These are phyloP conservation scores for Epistrophella euchroma DNA, from an alignment of 2,888 invertebrate genomes.

Conservation along the genomic window DNA sequence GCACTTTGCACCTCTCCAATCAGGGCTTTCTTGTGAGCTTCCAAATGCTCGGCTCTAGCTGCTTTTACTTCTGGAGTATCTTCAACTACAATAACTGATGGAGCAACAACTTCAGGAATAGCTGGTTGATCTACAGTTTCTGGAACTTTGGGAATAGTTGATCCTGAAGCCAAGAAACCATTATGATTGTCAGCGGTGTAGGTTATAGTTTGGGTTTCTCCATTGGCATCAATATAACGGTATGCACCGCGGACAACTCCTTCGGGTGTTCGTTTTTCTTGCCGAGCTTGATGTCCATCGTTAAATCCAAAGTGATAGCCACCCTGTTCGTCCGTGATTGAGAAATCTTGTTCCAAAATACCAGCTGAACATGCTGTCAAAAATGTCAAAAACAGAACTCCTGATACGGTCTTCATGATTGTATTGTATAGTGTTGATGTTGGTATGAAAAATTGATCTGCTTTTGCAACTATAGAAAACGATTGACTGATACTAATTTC, in stretches of 20 bases:
- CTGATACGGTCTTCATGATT: neutral
- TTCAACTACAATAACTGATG: neutral
- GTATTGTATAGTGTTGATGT: neutral
- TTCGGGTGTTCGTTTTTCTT: conserved; percentile 57
- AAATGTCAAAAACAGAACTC: neutral
- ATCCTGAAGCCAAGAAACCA: conserved; percentile 79
- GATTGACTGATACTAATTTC: no score
- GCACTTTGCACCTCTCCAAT: conserved; percentile 1
- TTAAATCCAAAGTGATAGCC: conserved; percentile 53
- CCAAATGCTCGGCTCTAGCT: conserved; percentile 61
- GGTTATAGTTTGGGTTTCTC: conserved; percentile 77
- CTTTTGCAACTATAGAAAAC: neutral
- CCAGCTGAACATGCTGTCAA: conserved; percentile 7
- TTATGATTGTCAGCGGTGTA: conserved; percentile 78
- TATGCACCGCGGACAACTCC: conserved; percentile 79
- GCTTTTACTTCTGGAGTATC: conserved; percentile 51
- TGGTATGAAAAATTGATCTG: neutral
- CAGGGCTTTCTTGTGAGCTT: neutral
- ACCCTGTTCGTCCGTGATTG: conserved; percentile 14
- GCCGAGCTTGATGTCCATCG: conserved; percentile 27
- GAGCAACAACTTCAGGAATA: neutral
- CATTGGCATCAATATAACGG: conserved; percentile 81
- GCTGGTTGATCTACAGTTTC: neutral
- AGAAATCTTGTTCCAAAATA: conserved; percentile 2
- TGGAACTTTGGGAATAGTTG: conserved; percentile 77